Evolutionary conservation across 2,888 invertebrate species (phyloP).

Genomic region (Stenodera caucasica): DNA sequence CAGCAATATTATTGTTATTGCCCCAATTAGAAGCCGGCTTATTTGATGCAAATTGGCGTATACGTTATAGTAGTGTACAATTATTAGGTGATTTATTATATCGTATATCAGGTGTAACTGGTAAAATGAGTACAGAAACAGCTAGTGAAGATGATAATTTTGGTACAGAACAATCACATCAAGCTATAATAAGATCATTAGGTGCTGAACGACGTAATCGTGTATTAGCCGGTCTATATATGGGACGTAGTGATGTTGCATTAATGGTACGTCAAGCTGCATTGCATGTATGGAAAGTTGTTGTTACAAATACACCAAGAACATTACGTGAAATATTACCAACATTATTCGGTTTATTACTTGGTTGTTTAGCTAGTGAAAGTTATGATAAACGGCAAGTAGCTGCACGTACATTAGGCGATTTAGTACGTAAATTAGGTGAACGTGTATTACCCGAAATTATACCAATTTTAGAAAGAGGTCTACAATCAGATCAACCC

Average conservation of each 20-base stretch:
- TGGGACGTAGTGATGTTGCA: conserved; percentile 96
- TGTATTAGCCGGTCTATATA: conserved; percentile 92
- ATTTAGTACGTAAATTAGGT: conserved; percentile 94
- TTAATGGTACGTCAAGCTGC: conserved; percentile 97
- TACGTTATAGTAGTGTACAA: conserved; percentile 92
- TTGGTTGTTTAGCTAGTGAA: conserved; percentile 91
- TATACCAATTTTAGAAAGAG: conserved; percentile 94
- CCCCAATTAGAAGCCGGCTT: conserved; percentile 93
- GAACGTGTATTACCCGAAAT: conserved; percentile 97
- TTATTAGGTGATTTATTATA: conserved; percentile 93
- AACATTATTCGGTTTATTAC: conserved; percentile 85
- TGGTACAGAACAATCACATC: conserved; percentile 94
- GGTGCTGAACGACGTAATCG: conserved; percentile 86
- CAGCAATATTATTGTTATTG: conserved; percentile 87
- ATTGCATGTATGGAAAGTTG: conserved; percentile 99
- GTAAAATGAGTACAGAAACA: conserved; percentile 99
- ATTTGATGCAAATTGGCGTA: conserved; percentile 99
- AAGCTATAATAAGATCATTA: conserved; percentile 84
- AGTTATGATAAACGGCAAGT: conserved; percentile 96
- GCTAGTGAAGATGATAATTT: conserved; percentile 99
- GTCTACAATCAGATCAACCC: conserved; percentile 85
- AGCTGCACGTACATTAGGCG: conserved; percentile 94
- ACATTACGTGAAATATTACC: conserved; percentile 95
- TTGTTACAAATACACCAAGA: conserved; percentile 96
- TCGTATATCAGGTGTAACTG: conserved; percentile 95